These are phyloP conservation scores for Lagodon rhomboides DNA, from an alignment of 2,797 vertebrate species.

Conservation along the genomic window DNA sequence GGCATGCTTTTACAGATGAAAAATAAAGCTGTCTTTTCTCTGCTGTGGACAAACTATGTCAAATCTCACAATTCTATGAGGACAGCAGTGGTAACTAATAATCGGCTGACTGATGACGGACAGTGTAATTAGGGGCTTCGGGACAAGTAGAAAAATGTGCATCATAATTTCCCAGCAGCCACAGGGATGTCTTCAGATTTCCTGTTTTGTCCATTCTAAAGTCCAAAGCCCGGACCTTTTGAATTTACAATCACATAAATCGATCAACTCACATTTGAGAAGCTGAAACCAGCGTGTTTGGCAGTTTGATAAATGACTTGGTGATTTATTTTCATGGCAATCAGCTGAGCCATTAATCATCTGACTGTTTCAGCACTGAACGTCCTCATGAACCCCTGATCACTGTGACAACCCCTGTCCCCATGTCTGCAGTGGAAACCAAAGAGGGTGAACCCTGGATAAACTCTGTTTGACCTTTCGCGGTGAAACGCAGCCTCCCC, in stretches of 20 bases:
- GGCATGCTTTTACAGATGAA: neutral
- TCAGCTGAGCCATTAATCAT: neutral
- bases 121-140: neutral
- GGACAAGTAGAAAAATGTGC: neutral
- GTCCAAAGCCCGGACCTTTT: neutral
- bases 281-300: neutral
- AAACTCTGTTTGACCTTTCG: constrained; percentile 21
- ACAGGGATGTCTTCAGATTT: neutral
- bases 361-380: neutral
- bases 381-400: neutral
- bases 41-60: neutral
- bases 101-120: neutral
- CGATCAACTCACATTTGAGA: neutral
- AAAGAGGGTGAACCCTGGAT: neutral
- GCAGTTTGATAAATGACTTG: neutral
- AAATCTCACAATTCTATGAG: neutral
- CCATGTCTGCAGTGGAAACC: neutral
- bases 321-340: neutral
- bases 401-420: neutral
- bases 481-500: neutral
- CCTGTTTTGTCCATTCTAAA: neutral
- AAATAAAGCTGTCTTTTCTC: neutral
- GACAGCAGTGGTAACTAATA: neutral
- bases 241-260: neutral
- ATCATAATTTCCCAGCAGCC: neutral